phyloP scores from a whole-genome alignment of 2,888 invertebrate species.

The Lithophane leautieri region DNA sequence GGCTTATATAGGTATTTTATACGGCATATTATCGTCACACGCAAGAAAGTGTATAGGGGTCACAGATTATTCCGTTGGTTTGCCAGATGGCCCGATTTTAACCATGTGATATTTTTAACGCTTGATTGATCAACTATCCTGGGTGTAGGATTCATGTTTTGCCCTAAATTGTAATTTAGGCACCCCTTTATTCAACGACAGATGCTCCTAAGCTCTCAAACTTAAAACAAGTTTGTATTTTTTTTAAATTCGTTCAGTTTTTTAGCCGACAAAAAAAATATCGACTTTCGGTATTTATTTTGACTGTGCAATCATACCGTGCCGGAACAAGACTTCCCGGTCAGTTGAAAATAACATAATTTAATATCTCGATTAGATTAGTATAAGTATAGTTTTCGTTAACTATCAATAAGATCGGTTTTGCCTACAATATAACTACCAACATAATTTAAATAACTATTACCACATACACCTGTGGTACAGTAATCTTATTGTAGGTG shows the following conservation, averaged over 20 bases:
- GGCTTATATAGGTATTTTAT: no score
- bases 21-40: no score
- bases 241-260: not conserved
- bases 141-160: not conserved
- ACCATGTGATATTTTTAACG: not conserved
- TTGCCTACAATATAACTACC: no score
- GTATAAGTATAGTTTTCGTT: not conserved
- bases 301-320: not conserved
- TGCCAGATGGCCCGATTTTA: slow-evolving; percentile 16
- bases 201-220: not conserved
- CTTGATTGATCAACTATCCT: slow-evolving; percentile 37
- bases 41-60: not conserved
- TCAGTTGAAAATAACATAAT: not conserved
- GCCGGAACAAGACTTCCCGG: not conserved
- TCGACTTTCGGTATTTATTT: no score
- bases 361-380: not conserved
- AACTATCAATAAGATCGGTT: not conserved
- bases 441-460: slow-evolving; percentile 1
- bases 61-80: not conserved
- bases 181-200: not conserved
- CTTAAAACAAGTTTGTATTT: not conserved
- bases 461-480: not conserved
- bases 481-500: no score
- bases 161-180: not conserved
- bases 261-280: not conserved